These are phyloP conservation scores for Kradibia gibbosae DNA, from an alignment of 1,140 invertebrate species.

Conservation along the genomic window DNA sequence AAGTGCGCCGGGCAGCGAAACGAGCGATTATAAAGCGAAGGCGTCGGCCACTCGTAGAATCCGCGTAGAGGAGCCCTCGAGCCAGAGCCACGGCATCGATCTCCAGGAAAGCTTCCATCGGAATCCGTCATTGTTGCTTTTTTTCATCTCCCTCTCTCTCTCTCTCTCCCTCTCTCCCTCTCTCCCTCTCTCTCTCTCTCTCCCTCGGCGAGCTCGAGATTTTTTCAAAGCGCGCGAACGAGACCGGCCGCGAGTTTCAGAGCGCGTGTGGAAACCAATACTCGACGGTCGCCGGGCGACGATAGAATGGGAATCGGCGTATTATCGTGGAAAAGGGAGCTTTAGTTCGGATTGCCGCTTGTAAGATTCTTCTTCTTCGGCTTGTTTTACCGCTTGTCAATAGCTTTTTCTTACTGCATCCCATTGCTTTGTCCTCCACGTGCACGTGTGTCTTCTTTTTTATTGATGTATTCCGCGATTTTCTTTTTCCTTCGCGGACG, in stretches of 20 bases:
- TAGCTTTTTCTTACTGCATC: slow-evolving; percentile 4
- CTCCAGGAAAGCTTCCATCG: background rate
- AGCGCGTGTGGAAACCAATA: background rate
- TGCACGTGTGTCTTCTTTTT: slow-evolving; percentile 19
- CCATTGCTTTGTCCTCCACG: background rate
- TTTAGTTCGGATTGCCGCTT: slow-evolving; percentile 41
- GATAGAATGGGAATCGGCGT: slow-evolving; percentile 46
- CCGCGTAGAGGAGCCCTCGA: background rate
- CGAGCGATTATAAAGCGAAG: background rate
- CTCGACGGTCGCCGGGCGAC: background rate
- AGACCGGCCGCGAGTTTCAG: slow-evolving; percentile 4
- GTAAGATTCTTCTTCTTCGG: slow-evolving; percentile 46
- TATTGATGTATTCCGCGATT: background rate
- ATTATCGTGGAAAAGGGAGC: slow-evolving; percentile 46
- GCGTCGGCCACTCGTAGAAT: slow-evolving; percentile 4
- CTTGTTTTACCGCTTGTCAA: slow-evolving; percentile 44
- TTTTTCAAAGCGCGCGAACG: slow-evolving; percentile 8
- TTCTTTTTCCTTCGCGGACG: background rate
- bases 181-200: too few relatives aligned
- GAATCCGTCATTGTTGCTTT: background rate
- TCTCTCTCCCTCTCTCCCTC: slow-evolving; percentile 43
- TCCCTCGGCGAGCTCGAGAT: background rate
- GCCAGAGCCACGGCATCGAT: background rate
- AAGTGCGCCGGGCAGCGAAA: background rate
- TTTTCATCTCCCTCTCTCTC: slow-evolving; percentile 43